Percentiles rank a stretch among this genome's conserved stretches.
Evolutionary conservation across 2,113 vertebrate species (phyloP).

Genomic region (Odontophorus gujanensis): DNA sequence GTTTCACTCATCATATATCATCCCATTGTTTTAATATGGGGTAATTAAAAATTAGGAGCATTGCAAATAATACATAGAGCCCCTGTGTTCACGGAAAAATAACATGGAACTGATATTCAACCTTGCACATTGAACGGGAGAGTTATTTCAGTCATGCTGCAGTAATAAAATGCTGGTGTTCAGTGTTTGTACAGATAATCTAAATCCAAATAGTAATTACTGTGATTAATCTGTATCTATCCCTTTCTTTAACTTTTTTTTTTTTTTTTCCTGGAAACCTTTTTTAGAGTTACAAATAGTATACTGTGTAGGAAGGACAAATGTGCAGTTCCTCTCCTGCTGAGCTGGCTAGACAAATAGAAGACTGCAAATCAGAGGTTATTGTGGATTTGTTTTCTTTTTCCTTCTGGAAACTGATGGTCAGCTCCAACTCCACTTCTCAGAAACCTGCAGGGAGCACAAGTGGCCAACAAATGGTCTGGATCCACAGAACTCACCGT

Average conservation of each 20-base stretch:
- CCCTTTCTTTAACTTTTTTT: neutral
- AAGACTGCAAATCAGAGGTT: constrained; percentile 33
- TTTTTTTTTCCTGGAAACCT: neutral
- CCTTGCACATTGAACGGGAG: neutral
- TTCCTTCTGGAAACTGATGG: neutral
- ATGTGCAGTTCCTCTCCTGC: constrained; percentile 21
- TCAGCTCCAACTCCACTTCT: neutral
- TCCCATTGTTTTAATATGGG: constrained; percentile 45
- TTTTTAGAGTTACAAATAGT: neutral
- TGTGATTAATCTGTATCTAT: neutral
- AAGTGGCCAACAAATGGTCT: neutral
- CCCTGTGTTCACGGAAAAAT: constrained; percentile 23
- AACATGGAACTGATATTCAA: constrained; percentile 10
- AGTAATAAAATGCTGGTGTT: neutral
- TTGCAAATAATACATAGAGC: constrained; percentile 67
- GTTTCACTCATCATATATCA: constrained; percentile 54
- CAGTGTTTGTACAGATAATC: neutral
- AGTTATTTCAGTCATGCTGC: neutral
- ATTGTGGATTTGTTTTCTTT: neutral
- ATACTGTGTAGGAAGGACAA: constrained; percentile 44
- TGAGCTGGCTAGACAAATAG: constrained; percentile 9
- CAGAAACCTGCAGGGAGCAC: neutral
- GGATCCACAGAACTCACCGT: neutral
- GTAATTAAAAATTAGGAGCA: constrained; percentile 72
- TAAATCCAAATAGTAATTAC: constrained; percentile 38